A percentile compares a stretch with the other conserved stretches of the same genome.
phyloP scores from a whole-genome alignment of 1,140 invertebrate genomes.

The Zaprionus gabonicus region DNA sequence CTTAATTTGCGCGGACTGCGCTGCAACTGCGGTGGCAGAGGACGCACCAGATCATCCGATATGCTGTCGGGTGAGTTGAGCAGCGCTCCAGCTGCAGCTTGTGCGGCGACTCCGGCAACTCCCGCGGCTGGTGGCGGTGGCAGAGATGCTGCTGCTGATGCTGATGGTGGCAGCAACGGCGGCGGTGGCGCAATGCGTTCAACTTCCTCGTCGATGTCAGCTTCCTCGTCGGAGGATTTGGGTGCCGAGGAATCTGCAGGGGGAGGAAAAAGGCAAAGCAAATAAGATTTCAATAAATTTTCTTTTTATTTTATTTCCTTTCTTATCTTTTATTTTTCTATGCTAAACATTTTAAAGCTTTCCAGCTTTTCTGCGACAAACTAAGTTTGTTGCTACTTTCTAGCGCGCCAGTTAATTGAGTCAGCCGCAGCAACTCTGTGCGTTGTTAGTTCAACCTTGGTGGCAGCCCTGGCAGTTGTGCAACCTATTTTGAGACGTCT shows the following conservation, averaged over 20 bases:
- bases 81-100: constrained; percentile 34
- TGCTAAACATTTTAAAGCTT: background rate
- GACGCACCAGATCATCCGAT: constrained; percentile 84
- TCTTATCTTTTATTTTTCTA: background rate
- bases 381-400: constrained; percentile 5
- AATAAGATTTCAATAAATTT: background rate
- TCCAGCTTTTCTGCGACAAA: background rate
- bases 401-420: constrained; percentile 15
- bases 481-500: constrained; percentile 15
- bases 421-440: background rate
- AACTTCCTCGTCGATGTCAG: constrained; percentile 74
- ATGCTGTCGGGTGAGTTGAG: constrained; percentile 86
- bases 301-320: background rate
- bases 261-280: background rate
- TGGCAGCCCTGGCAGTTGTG: background rate
- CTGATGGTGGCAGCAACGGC: constrained; percentile 60
- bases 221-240: constrained; percentile 83
- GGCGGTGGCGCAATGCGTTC: constrained; percentile 35
- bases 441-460: no score
- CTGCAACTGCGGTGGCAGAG: constrained; percentile 74
- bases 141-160: background rate
- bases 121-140: background rate
- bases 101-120: background rate
- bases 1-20: constrained; percentile 78
- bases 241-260: constrained; percentile 77